Base-by-base conservation (phyloP, 2,113 vertebrate genomes). In the Ailurus styani region DNA sequence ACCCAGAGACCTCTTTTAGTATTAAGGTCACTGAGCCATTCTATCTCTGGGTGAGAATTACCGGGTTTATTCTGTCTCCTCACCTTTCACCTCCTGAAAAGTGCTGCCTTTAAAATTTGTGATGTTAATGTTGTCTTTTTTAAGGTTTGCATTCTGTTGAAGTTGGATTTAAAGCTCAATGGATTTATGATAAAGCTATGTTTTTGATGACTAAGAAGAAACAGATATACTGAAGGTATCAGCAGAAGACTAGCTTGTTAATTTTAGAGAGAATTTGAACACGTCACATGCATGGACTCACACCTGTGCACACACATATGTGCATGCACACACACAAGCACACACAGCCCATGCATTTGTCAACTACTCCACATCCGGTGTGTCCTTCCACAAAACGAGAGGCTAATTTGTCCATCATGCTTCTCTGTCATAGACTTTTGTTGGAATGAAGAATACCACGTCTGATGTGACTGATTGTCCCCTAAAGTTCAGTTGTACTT, bases 21-120 rank as follows among this genome's bases (percentile, higher is more conserved):
- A 92, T 96, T 96, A 96, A 95, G 55, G 86, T 64, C 25, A 3
- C 47, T 75, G 52, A 31, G 31, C 31, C 52, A 21, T n/a, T 79
- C 54, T 83, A 37, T 54, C 15, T 93, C 82, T 60, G 42, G 40
- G 18, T 64, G 11, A 90, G 17, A 91, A 94, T 87, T 73, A 86
- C 40, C 37, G 57, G 73, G 75, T 55, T 87, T 55, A 75, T 77
- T 87, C 6, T 7, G 37, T 79, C 15, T 83, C 14, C 20, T 84
- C 18, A 77, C 15, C 18, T 40, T 5, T 1, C 1, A 27, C 11
- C 42, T 23, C 15, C 27, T 78, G n/a, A 45, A 93, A 95, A 40
- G 1, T 14, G 75, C 95, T 68, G 34, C 10, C 52, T 93, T 90
- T 90, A 95, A 55, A 18, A 60, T 66, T 45, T 4, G 10, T 55